Evolutionary conservation across 2,888 invertebrate genomes (phyloP), one percentile per base, ranked within the genome.

Genomic region (Aquatica leii): DNA sequence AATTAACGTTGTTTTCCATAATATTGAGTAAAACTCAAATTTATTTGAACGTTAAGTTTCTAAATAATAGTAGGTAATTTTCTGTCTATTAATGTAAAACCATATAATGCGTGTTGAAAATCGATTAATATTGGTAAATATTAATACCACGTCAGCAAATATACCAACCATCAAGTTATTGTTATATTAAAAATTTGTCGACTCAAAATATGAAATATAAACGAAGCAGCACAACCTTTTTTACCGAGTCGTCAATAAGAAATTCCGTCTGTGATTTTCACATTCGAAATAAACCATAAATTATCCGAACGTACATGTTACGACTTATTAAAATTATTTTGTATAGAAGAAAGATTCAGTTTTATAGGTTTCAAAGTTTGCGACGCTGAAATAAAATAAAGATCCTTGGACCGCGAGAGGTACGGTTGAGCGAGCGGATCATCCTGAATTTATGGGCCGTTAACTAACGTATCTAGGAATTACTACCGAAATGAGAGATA

Each of bases 291-390:
- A 66, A 61, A 66, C 68, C 74, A 66, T 76, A 76, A 76, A 76
- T 75, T 74, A 73, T 74, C 59, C 65, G 59, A 68, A 62, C 46
- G 40, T 37, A 52, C 62, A 69, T 66, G 72, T 71, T 70, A 75
- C 74, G 73, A 71, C 72, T 75, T 74, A 76, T 76, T 74, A 76
- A 73, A 76, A 76, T 75, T 70, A 75, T 76, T 76, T 73, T 74
- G 74, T 71, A 71, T 71, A 66, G 72, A 67, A 69, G 69, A 63
- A 69, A 65, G 69, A 69, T 68, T 64, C 66, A 57, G 62, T 73
- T 74, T 75, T 75, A 74, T 74, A 70, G 74, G 70, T 74, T 71
- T 73, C 69, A 69, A 73, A 71, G 69, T 71, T 69, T 68, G 70
- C 69, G 74, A 71, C 69, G 69, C 60, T 65, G 65, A 68, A 67